Evolutionary conservation across 2,888 invertebrate genomes (phyloP).

Genomic region (Pegoplata infirma): DNA sequence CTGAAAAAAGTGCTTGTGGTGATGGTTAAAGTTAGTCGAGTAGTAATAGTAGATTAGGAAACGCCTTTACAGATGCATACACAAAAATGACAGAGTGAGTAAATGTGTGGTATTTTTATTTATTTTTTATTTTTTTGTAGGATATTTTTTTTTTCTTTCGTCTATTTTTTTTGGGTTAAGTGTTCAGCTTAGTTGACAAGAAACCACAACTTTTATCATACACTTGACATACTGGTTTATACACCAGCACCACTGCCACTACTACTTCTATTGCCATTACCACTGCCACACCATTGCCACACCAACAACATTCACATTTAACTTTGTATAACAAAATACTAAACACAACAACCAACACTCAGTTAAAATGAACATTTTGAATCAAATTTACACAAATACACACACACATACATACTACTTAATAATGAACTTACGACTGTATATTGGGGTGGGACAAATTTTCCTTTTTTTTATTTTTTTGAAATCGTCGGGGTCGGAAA

Average conservation of each 20-base stretch:
- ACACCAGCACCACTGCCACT: background rate
- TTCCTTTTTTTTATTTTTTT: no score
- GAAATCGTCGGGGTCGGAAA: no score
- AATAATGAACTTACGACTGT: no score
- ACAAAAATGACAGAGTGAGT: constrained; percentile 14
- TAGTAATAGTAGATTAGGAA: constrained; percentile 18
- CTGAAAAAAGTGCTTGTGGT: background rate
- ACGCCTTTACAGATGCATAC: constrained; percentile 40
- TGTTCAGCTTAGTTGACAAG: constrained; percentile 42
- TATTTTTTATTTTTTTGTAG: background rate
- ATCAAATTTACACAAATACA: background rate
- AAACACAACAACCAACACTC: background rate
- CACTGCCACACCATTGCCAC: constrained; percentile 1
- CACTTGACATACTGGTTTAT: constrained; percentile 48
- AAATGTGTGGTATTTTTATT: constrained; percentile 20
- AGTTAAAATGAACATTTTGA: background rate
- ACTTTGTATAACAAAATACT: constrained; percentile 4
- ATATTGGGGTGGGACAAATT: no score
- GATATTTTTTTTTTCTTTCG: background rate
- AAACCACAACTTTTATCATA: constrained; percentile 52
- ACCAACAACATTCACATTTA: constrained; percentile 27
- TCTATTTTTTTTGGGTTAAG: constrained; percentile 16
- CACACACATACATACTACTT: no score
- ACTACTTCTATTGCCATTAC: background rate
- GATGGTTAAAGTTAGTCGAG: background rate